Evolutionary conservation across 1,140 invertebrate species (phyloP).

Genomic region (Maconellicoccus hirsutus): DNA sequence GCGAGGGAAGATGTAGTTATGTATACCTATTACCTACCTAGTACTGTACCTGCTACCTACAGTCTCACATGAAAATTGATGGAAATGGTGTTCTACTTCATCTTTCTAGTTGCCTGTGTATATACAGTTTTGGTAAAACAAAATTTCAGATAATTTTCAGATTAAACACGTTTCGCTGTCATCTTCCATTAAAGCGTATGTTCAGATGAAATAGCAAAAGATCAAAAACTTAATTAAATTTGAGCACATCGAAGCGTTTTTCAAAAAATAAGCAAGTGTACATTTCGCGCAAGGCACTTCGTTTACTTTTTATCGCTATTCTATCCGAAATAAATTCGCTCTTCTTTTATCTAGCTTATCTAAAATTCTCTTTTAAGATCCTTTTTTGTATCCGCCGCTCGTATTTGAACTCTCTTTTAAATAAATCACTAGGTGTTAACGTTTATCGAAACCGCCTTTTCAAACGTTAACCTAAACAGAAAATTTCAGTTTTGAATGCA

Average conservation of each 20-base stretch:
- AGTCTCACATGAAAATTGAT: no score
- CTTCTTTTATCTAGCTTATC: conserved; percentile 5
- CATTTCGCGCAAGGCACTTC: not conserved
- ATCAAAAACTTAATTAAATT: conserved; percentile 10
- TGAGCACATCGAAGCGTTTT: conserved; percentile 3
- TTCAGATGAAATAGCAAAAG: not conserved
- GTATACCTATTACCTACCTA: no score
- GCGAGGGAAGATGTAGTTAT: no score
- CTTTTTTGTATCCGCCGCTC: not conserved
- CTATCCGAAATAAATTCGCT: conserved; percentile 8
- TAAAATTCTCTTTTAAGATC: conserved; percentile 6
- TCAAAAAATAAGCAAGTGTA: not conserved
- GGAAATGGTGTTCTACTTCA: no score
- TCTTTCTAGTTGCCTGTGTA: no score
- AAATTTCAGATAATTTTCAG: conserved; percentile 1
- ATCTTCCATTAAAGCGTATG: not conserved
- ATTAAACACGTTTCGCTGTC: not conserved
- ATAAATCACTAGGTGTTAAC: conserved; percentile 4
- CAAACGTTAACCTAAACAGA: not conserved
- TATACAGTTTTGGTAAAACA: not conserved
- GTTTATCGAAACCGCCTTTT: not conserved
- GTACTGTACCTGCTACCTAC: no score
- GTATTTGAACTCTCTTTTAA: conserved; percentile 1
- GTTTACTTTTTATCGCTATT: conserved; percentile 1
- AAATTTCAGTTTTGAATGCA: not conserved